Conservation (phyloP, 2,113 vertebrate genomes). For the Mastomys coucha region DNA sequence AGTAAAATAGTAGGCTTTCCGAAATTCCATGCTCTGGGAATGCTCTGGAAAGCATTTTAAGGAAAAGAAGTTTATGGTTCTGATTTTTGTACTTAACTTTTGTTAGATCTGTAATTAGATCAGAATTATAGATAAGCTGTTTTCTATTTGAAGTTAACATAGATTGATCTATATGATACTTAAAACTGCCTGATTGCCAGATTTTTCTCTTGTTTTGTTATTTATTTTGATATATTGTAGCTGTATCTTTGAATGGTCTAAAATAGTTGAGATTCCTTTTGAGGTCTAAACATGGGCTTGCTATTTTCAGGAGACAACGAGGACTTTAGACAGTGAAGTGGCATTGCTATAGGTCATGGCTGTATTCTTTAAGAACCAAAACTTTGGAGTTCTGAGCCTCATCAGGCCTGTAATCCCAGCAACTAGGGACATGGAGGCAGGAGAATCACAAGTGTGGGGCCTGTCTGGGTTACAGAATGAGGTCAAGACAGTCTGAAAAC, state of each 20-base stretch:
- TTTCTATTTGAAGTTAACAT: slow-evolving; percentile 15
- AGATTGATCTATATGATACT: not conserved
- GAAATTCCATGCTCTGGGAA: not conserved
- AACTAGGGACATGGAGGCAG: not conserved
- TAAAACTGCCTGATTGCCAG: not conserved
- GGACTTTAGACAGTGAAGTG: not conserved
- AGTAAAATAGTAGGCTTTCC: not conserved
- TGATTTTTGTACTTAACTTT: slow-evolving; percentile 9
- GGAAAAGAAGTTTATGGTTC: slow-evolving; percentile 8
- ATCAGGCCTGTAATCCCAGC: not conserved
- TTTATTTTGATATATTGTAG: not conserved
- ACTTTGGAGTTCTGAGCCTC: not conserved
- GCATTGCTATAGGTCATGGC: not conserved
- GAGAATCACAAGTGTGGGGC: not conserved
- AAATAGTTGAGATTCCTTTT: not conserved
- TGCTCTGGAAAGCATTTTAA: slow-evolving; percentile 33
- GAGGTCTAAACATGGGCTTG: not conserved
- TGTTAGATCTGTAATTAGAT: slow-evolving; percentile 33
- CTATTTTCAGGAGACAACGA: not conserved
- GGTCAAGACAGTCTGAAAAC: not conserved
- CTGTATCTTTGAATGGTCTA: slow-evolving; percentile 36
- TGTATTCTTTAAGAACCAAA: slow-evolving; percentile 11
- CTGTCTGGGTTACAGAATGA: not conserved
- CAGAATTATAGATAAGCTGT: not conserved
- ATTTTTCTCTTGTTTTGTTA: not conserved